These are phyloP conservation scores for Molanna angustata DNA, from an alignment of 2,888 invertebrate species.

Conservation along the genomic window DNA sequence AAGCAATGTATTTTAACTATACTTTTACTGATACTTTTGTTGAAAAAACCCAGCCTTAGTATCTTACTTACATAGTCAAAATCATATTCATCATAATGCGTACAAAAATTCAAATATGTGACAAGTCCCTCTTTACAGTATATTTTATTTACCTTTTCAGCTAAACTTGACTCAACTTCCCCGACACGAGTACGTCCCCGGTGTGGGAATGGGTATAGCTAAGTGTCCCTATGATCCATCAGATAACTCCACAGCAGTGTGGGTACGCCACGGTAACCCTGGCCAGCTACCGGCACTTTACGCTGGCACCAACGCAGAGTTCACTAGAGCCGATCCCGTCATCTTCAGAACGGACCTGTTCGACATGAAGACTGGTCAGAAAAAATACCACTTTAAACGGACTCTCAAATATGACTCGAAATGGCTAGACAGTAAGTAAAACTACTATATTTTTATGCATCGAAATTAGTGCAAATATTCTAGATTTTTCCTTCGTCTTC, in stretches of 20 bases:
- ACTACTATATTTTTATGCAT: neutral
- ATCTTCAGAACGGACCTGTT: conserved; percentile 68
- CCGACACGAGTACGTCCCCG: conserved; percentile 59
- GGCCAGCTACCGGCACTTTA: conserved; percentile 64
- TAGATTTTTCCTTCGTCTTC: too few relatives aligned
- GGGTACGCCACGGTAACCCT: conserved; percentile 67
- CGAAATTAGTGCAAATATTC: too few relatives aligned
- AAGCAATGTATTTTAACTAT: too few relatives aligned
- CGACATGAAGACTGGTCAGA: conserved; percentile 58
- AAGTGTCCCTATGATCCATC: conserved; percentile 72
- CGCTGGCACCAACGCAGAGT: conserved; percentile 71
- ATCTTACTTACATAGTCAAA: too few relatives aligned
- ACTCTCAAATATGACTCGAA: conserved; percentile 70
- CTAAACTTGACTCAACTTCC: conserved; percentile 57
- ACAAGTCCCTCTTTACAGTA: too few relatives aligned
- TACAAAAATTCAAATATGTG: too few relatives aligned
- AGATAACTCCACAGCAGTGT: conserved; percentile 72
- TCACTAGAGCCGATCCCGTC: conserved; percentile 69
- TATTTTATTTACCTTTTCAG: conserved; percentile 40
- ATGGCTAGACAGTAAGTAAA: conserved; percentile 67
- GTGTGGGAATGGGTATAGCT: conserved; percentile 65
- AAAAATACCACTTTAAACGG: conserved; percentile 61
- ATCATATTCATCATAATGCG: too few relatives aligned
- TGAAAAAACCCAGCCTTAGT: too few relatives aligned
- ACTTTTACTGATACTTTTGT: too few relatives aligned